These are phyloP conservation scores for Drosophila nigrodunni DNA, from an alignment of 1,140 invertebrate species.

Conservation along the genomic window DNA sequence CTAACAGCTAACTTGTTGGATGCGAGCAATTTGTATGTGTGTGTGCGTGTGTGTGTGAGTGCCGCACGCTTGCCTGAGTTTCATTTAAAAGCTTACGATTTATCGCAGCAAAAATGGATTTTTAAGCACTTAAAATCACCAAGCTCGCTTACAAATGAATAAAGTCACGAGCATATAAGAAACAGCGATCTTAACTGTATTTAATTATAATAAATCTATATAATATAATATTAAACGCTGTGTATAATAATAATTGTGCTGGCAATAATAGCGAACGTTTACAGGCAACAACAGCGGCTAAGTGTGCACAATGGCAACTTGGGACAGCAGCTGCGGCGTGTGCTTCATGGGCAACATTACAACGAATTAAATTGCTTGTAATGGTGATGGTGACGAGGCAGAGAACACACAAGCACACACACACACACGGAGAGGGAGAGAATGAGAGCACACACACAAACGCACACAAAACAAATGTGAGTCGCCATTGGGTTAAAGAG, in stretches of 20 bases:
- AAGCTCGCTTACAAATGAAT: constrained; percentile 22
- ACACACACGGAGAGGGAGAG: background rate
- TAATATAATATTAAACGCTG: constrained; percentile 32
- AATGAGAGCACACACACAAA: constrained; percentile 8
- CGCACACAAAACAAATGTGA: constrained; percentile 7
- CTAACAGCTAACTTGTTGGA: constrained; percentile 72
- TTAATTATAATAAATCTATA: constrained; percentile 30
- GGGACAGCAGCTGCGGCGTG: constrained; percentile 43
- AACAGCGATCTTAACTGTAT: background rate
- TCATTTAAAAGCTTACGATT: constrained; percentile 22
- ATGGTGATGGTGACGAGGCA: constrained; percentile 57
- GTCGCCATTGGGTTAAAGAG: constrained; percentile 57
- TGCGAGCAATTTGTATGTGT: constrained; percentile 39
- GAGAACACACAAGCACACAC: constrained; percentile 25
- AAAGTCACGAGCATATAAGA: background rate
- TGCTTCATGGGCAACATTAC: constrained; percentile 74
- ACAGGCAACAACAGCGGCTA: constrained; percentile 48
- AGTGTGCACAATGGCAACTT: constrained; percentile 22
- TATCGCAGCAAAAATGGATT: constrained; percentile 9
- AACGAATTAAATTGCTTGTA: constrained; percentile 80
- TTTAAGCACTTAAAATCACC: constrained; percentile 41
- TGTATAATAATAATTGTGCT: constrained; percentile 77
- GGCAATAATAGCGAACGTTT: constrained; percentile 72
- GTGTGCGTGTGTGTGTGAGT: background rate
- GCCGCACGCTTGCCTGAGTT: constrained; percentile 32